Conservation (phyloP, 2,797 vertebrate genomes). For the Podarcis siculus region DNA sequence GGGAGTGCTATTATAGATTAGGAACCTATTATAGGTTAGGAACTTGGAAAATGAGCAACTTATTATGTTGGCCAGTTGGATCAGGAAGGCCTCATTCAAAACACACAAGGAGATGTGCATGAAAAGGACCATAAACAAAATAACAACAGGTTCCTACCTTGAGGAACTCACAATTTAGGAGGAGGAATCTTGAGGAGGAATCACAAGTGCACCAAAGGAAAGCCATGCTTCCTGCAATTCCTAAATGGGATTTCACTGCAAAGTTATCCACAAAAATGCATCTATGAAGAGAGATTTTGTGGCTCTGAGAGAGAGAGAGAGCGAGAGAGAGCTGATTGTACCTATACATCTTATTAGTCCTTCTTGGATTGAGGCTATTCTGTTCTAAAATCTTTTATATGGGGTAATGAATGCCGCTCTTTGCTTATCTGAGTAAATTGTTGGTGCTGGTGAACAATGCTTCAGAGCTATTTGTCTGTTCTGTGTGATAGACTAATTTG, state of each 20-base stretch:
- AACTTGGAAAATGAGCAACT: neutral
- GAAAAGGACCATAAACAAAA: too few relatives aligned
- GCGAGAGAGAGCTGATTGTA: neutral
- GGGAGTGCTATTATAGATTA: neutral
- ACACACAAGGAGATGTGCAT: too few relatives aligned
- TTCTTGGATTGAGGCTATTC: neutral
- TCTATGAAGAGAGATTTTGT: neutral
- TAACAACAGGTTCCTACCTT: too few relatives aligned
- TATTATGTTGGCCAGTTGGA: neutral
- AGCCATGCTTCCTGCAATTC: neutral
- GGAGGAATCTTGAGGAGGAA: too few relatives aligned
- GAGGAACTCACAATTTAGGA: too few relatives aligned
- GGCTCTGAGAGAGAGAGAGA: neutral
- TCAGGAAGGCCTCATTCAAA: too few relatives aligned
- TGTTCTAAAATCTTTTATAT: neutral
- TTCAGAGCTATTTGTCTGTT: constrained; percentile 1
- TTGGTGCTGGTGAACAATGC: neutral
- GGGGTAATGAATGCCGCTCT: neutral
- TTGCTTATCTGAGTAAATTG: constrained; percentile 5
- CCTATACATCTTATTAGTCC: neutral
- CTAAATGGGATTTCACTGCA: neutral
- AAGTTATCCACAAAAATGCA: neutral
- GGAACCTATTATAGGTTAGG: neutral
- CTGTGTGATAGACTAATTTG: constrained; percentile 2
- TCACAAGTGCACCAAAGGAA: too few relatives aligned